These are phyloP conservation scores for Gadus chalcogrammus DNA, from an alignment of 2,113 vertebrate species.

Conservation along the genomic window DNA sequence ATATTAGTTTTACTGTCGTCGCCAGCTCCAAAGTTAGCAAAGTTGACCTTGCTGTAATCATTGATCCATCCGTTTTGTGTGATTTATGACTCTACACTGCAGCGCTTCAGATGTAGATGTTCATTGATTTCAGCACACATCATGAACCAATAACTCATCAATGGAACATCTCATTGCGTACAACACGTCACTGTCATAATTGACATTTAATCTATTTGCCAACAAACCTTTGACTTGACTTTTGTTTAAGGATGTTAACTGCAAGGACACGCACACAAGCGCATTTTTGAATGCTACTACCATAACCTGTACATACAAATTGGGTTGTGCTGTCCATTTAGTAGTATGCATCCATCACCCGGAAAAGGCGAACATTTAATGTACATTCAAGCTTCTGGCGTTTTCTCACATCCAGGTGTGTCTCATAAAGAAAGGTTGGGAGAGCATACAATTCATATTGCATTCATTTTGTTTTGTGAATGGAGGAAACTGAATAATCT, in stretches of 20 bases:
- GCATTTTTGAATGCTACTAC: neutral
- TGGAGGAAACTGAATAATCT: slow-evolving; percentile 8
- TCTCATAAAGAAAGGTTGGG: neutral
- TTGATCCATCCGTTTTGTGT: slow-evolving; percentile 14
- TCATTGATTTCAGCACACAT: neutral
- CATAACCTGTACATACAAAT: neutral
- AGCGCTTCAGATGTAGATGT: neutral
- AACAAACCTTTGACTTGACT: too few species aligned
- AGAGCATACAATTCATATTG: slow-evolving; percentile 9
- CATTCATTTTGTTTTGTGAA: slow-evolving; percentile 13
- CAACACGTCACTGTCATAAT: too few species aligned
- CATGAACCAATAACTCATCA: slow-evolving; percentile 1
- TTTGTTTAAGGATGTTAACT: too few species aligned
- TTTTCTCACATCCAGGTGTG: slow-evolving; percentile 8
- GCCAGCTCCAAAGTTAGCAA: slow-evolving; percentile 3
- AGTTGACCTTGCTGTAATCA: slow-evolving; percentile 14
- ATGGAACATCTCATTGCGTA: too few species aligned
- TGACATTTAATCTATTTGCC: neutral
- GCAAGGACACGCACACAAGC: too few species aligned
- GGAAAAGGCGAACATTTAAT: slow-evolving; percentile 4
- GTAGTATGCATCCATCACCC: slow-evolving; percentile 10
- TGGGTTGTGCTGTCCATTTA: neutral
- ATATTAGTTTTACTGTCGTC: slow-evolving; percentile 34
- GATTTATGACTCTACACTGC: slow-evolving; percentile 6
- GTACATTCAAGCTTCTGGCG: slow-evolving; percentile 8